Evolutionary conservation across 2,113 vertebrate species (phyloP), one percentile per base, ranked within the genome.

Genomic region (Laterallus jamaicensis): DNA sequence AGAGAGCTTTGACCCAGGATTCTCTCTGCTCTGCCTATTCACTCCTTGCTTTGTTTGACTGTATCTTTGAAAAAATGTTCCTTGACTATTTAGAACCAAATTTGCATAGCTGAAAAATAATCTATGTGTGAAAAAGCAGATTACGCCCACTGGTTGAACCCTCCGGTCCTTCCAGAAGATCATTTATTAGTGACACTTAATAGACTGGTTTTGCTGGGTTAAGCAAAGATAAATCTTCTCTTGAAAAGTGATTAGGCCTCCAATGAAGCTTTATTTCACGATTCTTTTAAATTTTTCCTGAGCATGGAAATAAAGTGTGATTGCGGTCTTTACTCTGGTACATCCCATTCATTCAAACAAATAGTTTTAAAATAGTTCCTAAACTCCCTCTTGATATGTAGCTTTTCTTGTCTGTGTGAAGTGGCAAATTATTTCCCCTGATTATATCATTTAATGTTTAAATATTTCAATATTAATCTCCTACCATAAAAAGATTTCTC

Each of bases 371-470:
- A 90, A 68, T n/a, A 91, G 24, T 93, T 95, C 25, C 24, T 91
- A 83, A 74, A 50, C 47, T 85, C 37, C 71, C 39, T 78, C 94
- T 88, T 86, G 62, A 55, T 86, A 70, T 21, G 13, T 80, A 59
- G 44, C 73, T 84, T 94, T 60, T 58, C 10, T 7, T 64, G 16
- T 47, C 59, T 67, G 7, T 79, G 29, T 79, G 56, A 96, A 95
- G 37, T 83, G 59, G 58, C 66, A 84, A 78, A 95, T 94, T 92
- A 79, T 80, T 86, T 89, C 49, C 19, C 21, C 49, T 76, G 73
- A 90, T 83, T 18, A 50, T 82, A 60, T 40, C 58, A 79, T 76
- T 86, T 79, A 86, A 82, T 67, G 39, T 71, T 52, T 90, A 88
- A 92, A 86, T 77, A 56, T 60, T 91, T 86, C 70, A 56, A 2